Evolutionary conservation across 2,888 invertebrate species (phyloP).

Genomic region (Saturnia pavonia): DNA sequence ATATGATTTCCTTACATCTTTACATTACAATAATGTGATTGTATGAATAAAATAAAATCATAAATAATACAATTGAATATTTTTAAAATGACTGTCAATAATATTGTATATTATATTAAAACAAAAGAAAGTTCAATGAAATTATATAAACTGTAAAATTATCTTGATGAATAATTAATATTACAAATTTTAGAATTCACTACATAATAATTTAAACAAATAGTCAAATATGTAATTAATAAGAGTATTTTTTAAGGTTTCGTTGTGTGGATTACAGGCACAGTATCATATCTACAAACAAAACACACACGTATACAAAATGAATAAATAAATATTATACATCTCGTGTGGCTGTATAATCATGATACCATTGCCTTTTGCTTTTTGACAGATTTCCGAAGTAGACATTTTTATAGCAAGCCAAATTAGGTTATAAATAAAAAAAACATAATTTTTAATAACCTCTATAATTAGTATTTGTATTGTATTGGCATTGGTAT

Average conservation of each 20-base stretch:
- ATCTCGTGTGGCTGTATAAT: slow-evolving; percentile 12
- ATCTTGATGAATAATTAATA: not conserved
- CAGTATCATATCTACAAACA: slow-evolving; percentile 16
- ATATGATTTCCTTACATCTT: slow-evolving; percentile 71
- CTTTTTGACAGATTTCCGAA: not conserved
- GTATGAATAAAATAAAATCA: slow-evolving; percentile 45
- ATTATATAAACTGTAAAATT: not conserved
- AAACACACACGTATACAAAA: slow-evolving; percentile 17
- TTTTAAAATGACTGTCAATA: not conserved
- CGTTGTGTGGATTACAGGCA: slow-evolving; percentile 33
- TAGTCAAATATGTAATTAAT: slow-evolving; percentile 1
- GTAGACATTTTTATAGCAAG: not conserved
- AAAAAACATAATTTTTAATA: no score
- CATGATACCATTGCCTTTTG: slow-evolving; percentile 14
- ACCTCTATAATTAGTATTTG: no score
- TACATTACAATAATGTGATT: slow-evolving; percentile 63
- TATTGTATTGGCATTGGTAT: not conserved
- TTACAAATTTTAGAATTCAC: not conserved
- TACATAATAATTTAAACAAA: no score
- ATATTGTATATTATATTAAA: not conserved
- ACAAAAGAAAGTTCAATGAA: not conserved
- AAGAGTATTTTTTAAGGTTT: slow-evolving; percentile 23
- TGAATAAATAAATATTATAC: slow-evolving; percentile 22
- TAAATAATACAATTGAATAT: slow-evolving; percentile 29
- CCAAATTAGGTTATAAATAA: not conserved